Base-by-base conservation (phyloP, 2,113 vertebrate species). In the Dolichotis patagonum region DNA sequence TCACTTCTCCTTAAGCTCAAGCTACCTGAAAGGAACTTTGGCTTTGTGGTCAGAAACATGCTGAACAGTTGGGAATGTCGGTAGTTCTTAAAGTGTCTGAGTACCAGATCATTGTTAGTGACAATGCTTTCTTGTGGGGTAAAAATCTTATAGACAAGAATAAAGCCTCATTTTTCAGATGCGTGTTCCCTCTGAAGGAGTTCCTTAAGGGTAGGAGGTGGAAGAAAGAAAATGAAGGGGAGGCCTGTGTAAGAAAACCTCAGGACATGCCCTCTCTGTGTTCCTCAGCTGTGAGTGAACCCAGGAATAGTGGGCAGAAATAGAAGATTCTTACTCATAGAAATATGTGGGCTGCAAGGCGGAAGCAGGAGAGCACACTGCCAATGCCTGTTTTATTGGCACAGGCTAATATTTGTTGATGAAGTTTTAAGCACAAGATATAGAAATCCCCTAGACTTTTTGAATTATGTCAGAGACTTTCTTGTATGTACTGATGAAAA, bases 41-140 rank as follows among this genome's bases (percentile, higher is more conserved):
- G 38, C 41, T 95, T 96, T 94, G 71, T 87, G 97, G 90, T 94
- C 90, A 98, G 84, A 95, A 94, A 87, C 95, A 95, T 96, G 97
- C 89, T 77, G 86, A 96, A 89, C 73, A 71, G 83, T 86, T 84
- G 38, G 90, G 86, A 95, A 87, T 43, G 49, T 77, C n/a, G 0
- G 80, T 38, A 56, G 84, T 90, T 52, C 49, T 95, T 92, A 77
- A 94, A 94, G 87, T 80, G n/a, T 58, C 49, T 81, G 88, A 85
- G 78, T 96, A 80, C 88, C 90, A 85, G 75, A 69, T 95, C 90
- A 84, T 69, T 95, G 92, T 97, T 87, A 95, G 91, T 11, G 20
- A 89, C 88, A 28, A 30, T 13, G 30, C 46, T 87, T 95, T 92
- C 90, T 94, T 94, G 85, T 8, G 22, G n/a, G 84, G 65, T 95